Percentiles rank a stretch among this genome's conserved stretches.
Evolutionary conservation across 2,888 invertebrate genomes (phyloP).

Genomic region (Dryococelus australis): DNA sequence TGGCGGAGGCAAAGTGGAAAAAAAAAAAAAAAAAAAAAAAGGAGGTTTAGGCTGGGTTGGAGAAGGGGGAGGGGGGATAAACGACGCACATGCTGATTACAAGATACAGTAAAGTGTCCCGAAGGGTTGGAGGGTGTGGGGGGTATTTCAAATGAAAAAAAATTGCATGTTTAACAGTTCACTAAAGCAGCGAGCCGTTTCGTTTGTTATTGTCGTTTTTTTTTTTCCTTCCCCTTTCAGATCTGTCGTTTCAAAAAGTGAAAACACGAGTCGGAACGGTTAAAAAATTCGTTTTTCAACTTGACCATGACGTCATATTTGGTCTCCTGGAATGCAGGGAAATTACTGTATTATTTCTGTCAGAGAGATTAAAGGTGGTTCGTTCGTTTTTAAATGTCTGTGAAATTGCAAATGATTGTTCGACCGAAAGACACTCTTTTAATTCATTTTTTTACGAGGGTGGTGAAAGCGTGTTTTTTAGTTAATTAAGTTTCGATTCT

Average conservation of each 20-base stretch:
- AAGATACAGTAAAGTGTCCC: not conserved
- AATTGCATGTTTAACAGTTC: not conserved
- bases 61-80: not conserved
- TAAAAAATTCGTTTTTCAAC: not conserved
- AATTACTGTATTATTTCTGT: not conserved
- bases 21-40: no score
- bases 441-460: no score
- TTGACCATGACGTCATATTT: not conserved
- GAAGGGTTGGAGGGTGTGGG: not conserved
- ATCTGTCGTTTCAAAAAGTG: not conserved
- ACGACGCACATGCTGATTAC: slow-evolving; percentile 2
- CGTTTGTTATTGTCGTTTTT: no score
- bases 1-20: not conserved
- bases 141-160: no score
- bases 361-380: not conserved
- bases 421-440: no score
- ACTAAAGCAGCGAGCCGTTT: not conserved
- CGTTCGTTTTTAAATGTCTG: no score
- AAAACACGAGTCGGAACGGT: not conserved
- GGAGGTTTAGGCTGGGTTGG: no score
- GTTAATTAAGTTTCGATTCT: no score
- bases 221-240: not conserved
- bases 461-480: no score
- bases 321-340: not conserved
- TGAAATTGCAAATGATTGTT: no score